Base-by-base conservation (phyloP, 2,113 vertebrate genomes). In the Dicrurus megarhynchus region DNA sequence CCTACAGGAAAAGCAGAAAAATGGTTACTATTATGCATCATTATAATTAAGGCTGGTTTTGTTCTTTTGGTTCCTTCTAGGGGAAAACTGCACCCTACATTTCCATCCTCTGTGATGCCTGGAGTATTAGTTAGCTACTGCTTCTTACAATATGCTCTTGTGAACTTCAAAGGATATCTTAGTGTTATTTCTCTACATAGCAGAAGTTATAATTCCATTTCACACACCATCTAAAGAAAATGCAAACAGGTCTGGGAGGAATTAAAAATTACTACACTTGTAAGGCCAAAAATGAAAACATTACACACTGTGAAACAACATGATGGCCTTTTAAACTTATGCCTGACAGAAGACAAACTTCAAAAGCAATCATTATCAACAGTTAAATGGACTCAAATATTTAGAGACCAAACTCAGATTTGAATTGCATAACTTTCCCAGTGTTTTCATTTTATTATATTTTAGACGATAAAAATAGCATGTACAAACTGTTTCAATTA, bases 1-100 rank as follows among this genome's bases (percentile, higher is more conserved):
- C 98, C 99, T 99, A 88, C 57, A 97, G 98, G 42, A 41, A 16
- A 95, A 95, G 87, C 42, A 88, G 84, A 76, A 20, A 30, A 53
- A 49, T 6, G 11, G 49, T 82, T 59, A 88, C 84, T 80, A 65
- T 33, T 12, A 18, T 20, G 68, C 26, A 46, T 33, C 20, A 5
- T 27, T 63, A 23, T 7, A 84, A 26, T 75, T 70, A 77, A 81
- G 42, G 65, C 8, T 80, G 56, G 8, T 50, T 91, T 77, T 79
- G 32, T 79, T 81, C 41, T 84, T 95, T 81, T 46, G 27, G 21
- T 23, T 89, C 33, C 53, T 93, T 94, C 57, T 37, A 86, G 33
- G n/a, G 39, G 56, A 87, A 91, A 91, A 55, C 26, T 53, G 57
- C 50, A 77, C 65, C 80, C 53, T 32, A 3, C 2, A 3, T 84